Base-by-base conservation (phyloP, 1,140 invertebrate genomes). In the Ceratoteleas bidentatus region DNA sequence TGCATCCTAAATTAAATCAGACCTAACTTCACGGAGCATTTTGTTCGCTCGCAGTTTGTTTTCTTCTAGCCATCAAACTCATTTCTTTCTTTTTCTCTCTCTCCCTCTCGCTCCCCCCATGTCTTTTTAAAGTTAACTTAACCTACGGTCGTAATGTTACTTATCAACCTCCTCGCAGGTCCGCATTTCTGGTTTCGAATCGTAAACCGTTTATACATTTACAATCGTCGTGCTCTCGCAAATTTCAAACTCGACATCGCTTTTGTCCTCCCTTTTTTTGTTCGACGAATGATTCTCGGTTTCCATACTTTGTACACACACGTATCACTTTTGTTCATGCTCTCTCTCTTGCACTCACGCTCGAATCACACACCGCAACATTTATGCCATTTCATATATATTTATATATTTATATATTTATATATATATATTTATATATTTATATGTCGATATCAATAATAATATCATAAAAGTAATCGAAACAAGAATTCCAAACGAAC, bases 381-480 rank as follows among this genome's bases (percentile, higher is more conserved):
- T 14, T 85, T 85, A 85, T 77, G 78, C 80, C 80, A 87, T 65
- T 81, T 75, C 50, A 69, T 69, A 75, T 86, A 84, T 86, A 80
- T 84, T 83, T 86, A 68, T 78, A 79, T 75, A 73, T 75, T 50
- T 75, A 85, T 85, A 87, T 84, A 87, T 85, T 56, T 85, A 80
- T 87, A 74, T 84, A 74, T 84, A 60, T 85, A 77, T 85, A 84
- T 86, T 60, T 86, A 70, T 84, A 85, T 87, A 85, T 86, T 75
- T 87, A 84, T 87, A 84, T 86, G 72, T 86, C 58, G 70, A 73
- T 84, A 84, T 83, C 64, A 78, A 78, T 73, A 76, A 80, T 84
- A 78, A 80, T 80, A 74, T 74, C 69, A 45, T 80, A 77, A 79
- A 81, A 69, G 33, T 69, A 64, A 78, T 58, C 36, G 53, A 47